Conservation (phyloP, 2,797 vertebrate genomes). For the Otolemur crassicaudatus region DNA sequence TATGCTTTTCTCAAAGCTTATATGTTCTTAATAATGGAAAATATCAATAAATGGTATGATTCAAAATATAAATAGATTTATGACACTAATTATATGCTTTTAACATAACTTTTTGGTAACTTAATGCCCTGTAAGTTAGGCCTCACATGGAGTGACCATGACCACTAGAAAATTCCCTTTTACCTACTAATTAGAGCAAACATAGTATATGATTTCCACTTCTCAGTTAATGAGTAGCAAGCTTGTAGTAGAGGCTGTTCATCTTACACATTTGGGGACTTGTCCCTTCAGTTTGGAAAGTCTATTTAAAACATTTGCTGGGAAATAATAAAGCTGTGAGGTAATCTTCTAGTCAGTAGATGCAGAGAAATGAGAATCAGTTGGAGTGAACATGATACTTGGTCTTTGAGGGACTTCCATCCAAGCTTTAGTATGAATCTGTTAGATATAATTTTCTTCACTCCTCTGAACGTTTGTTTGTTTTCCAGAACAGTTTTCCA, state of each 20-base stretch:
- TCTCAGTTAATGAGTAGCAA: conserved; percentile 17
- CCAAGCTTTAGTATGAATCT: conserved; percentile 43
- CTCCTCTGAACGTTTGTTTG: neutral
- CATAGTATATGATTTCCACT: neutral
- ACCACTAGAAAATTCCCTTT: conserved; percentile 55
- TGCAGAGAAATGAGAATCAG: neutral
- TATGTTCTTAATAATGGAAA: conserved; percentile 72
- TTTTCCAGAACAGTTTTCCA: neutral
- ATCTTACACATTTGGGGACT: neutral
- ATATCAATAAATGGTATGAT: conserved; percentile 56
- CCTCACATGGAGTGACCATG: neutral
- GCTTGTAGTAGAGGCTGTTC: neutral
- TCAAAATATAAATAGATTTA: conserved; percentile 67
- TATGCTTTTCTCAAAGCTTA: conserved; percentile 62
- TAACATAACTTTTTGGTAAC: conserved; percentile 41
- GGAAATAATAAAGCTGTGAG: neutral
- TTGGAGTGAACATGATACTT: neutral
- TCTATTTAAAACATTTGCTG: neutral
- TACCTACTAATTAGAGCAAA: conserved; percentile 55
- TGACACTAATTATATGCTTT: conserved; percentile 51
- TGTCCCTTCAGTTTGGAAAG: conserved; percentile 42
- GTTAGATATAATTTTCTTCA: conserved; percentile 56
- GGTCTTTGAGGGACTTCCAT: conserved; percentile 19
- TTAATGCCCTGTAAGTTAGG: conserved; percentile 53
- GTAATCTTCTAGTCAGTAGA: neutral